A percentile compares a stretch with the other conserved stretches of the same genome.
Evolutionary conservation across 1,140 invertebrate species (phyloP).

Genomic region (Aphis craccivora): DNA sequence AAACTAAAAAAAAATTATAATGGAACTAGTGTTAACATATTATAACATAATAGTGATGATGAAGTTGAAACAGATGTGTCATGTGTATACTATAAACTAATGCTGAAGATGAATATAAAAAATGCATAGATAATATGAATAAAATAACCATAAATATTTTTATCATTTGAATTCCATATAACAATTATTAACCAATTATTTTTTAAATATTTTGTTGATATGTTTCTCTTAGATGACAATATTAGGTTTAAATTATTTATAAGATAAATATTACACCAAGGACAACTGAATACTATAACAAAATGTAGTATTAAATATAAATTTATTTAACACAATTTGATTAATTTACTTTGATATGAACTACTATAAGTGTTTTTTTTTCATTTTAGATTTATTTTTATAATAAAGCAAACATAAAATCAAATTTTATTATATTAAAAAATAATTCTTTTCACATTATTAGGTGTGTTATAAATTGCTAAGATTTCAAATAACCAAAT

Average conservation of each 20-base stretch:
- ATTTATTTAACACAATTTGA: slow-evolving; percentile 18
- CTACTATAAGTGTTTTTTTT: slow-evolving; percentile 1
- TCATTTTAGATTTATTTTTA: slow-evolving; percentile 5
- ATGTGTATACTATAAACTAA: too few relatives aligned
- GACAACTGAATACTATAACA: not conserved
- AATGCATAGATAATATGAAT: not conserved
- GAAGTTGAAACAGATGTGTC: too few relatives aligned
- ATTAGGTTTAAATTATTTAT: not conserved
- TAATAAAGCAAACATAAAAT: slow-evolving; percentile 29
- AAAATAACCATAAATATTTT: not conserved
- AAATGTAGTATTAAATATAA: not conserved
- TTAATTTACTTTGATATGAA: not conserved
- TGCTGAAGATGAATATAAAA: too few relatives aligned
- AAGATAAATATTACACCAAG: not conserved
- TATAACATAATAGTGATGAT: too few relatives aligned
- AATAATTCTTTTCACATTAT: not conserved
- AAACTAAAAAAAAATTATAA: not conserved
- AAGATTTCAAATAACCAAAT: not conserved
- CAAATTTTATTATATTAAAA: not conserved
- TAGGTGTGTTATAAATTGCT: not conserved
- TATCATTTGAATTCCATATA: not conserved
- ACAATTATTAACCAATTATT: not conserved
- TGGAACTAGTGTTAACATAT: too few relatives aligned
- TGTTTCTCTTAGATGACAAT: not conserved
- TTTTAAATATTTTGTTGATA: not conserved